Evolutionary conservation across 2,797 vertebrate species (phyloP).

Genomic region (Falco concolor): DNA sequence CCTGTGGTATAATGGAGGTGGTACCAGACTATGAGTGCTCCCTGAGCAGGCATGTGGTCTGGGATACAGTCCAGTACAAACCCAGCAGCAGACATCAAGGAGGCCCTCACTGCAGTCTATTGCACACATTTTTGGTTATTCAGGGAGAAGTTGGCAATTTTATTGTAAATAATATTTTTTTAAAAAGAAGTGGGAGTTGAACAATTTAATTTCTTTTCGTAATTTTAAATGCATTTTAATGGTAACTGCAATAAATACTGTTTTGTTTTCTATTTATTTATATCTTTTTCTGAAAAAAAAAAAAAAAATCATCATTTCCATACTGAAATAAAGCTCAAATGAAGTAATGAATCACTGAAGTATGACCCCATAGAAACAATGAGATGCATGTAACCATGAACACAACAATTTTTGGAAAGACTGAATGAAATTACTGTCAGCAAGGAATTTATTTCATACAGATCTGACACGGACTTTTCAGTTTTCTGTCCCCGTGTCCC

Average conservation of each 20-base stretch:
- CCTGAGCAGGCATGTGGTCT: not conserved
- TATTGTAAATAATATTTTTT: not conserved
- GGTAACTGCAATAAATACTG: rapidly evolving
- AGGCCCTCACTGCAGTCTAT: not conserved
- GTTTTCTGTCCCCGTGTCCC: not conserved
- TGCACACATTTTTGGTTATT: not conserved
- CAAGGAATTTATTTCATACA: not conserved
- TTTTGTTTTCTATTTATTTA: not conserved
- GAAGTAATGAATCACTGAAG: not conserved
- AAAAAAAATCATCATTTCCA: not conserved
- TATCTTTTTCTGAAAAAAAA: not conserved
- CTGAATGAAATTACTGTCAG: not conserved
- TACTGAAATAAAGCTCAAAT: not conserved
- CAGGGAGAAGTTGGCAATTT: not conserved
- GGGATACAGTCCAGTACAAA: not conserved
- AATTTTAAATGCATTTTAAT: not conserved
- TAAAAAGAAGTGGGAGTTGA: not conserved
- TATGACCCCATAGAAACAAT: not conserved
- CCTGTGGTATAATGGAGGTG: not conserved
- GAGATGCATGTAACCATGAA: not conserved
- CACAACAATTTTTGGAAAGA: not conserved
- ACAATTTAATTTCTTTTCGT: not conserved
- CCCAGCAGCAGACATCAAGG: not conserved
- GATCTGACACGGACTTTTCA: not conserved
- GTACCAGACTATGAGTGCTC: not conserved